Evolutionary conservation across 2,888 invertebrate genomes (phyloP), one percentile per base, ranked within the genome.

Genomic region (Caenorhabditis sp.): DNA sequence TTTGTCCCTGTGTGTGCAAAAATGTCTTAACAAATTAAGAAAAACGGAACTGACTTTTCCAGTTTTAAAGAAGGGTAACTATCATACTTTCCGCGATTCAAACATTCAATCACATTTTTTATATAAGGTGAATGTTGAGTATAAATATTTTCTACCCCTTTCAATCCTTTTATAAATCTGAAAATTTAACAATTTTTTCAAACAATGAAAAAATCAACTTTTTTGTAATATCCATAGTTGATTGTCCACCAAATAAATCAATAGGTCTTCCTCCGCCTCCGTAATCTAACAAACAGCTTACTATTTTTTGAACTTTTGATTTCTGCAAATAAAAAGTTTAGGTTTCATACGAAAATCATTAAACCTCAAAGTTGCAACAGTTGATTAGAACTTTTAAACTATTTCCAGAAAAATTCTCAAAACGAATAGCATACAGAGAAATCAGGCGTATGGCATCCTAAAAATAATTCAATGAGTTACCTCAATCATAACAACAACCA

Each of bases 61-160:
- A 47, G 35, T 28, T 56, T 58, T 2, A 65, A 15, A 1, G 50
- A 94, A 11, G 85, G 76, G 65, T 74, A 86, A 18, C 70, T 82
- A 35, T 86, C 86, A 8, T 68, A 58, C 35, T 64, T 58, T 1
- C 97, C 97, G 92, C 96, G 97, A 40, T 96, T 94, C 0, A 97
- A 93, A 91, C 97, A 96, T 89, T 98, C 98, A 0, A 99, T 92
- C 0, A 96, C 95, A 24, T 68, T 74, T 61, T 85, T 95, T 6
- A 99, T 93, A 26, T 97, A 93, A 0, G 99, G 98, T n/a, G 95
- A 95, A 93, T 99, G 99, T 92, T 99, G 99, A 0, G 99, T 98
- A 93, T 97, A 99, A 82, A 99, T 96, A 93, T 99, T 99, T 92
- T 99, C 99, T 0, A 99, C 98, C 0, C 98, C 99, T 93, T 95